Conservation (phyloP, 2,888 invertebrate genomes). For the Drosophila stalkeri region DNA sequence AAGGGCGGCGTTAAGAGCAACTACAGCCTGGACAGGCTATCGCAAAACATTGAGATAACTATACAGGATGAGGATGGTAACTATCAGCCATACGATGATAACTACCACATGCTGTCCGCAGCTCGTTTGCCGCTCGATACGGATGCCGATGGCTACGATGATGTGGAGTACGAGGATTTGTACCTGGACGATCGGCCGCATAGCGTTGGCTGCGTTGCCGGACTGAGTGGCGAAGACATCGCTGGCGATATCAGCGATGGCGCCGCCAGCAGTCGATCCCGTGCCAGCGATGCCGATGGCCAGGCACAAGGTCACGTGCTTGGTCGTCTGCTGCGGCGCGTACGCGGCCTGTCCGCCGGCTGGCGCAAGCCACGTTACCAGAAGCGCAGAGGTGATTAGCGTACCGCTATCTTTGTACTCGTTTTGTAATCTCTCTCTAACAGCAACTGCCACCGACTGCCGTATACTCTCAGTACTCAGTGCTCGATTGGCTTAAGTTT, state of each 20-base stretch:
- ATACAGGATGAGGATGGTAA: slow-evolving; percentile 85
- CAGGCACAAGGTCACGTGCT: slow-evolving; percentile 73
- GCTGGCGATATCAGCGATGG: slow-evolving; percentile 82
- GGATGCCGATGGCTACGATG: slow-evolving; percentile 60
- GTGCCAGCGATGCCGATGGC: slow-evolving; percentile 70
- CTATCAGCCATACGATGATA: slow-evolving; percentile 83
- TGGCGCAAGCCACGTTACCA: slow-evolving; percentile 85
- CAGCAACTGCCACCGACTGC: slow-evolving; percentile 62
- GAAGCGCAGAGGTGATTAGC: slow-evolving; percentile 85
- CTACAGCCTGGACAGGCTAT: slow-evolving; percentile 82
- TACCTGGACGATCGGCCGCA: slow-evolving; percentile 76
- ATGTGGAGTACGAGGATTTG: slow-evolving; percentile 66
- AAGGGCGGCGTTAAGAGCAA: slow-evolving; percentile 76
- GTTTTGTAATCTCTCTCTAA: slow-evolving; percentile 63
- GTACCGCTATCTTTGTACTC: slow-evolving; percentile 44
- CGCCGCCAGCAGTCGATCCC: slow-evolving; percentile 78
- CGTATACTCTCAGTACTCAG: slow-evolving; percentile 48
- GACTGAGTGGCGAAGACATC: slow-evolving; percentile 71
- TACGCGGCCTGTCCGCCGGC: slow-evolving; percentile 84
- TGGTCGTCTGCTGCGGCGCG: slow-evolving; percentile 83
- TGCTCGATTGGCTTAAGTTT: slow-evolving; percentile 55
- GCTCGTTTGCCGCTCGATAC: slow-evolving; percentile 36
- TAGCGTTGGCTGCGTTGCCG: slow-evolving; percentile 27
- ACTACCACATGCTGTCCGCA: slow-evolving; percentile 72
- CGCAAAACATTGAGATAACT: slow-evolving; percentile 84